Conservation (phyloP, 2,888 invertebrate species). For the Lomographa bimaculata region DNA sequence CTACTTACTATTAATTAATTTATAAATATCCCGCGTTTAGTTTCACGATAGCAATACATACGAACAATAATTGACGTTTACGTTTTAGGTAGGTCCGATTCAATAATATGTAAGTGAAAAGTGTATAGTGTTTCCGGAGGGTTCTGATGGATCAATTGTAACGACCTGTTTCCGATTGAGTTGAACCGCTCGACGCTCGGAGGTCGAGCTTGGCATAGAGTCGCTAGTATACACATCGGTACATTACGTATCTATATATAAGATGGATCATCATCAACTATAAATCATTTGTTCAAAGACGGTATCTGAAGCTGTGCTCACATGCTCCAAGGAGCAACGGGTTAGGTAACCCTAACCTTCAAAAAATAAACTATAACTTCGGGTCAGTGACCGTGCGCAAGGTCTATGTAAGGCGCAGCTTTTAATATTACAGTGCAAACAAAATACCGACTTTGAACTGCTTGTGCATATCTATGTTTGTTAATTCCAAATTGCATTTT, state of each 20-base stretch:
- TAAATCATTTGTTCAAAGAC: no score
- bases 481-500: constrained; percentile 56
- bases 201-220: constrained; percentile 46
- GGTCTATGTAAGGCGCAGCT: no score
- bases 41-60: constrained; percentile 58
- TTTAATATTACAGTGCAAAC: no score
- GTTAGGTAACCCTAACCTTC: no score
- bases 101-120: constrained; percentile 79
- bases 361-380: no score
- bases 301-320: no score
- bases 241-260: constrained; percentile 46
- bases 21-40: constrained; percentile 49
- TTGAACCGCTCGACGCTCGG: constrained; percentile 34
- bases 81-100: constrained; percentile 79
- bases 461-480: constrained; percentile 50
- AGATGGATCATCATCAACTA: no score
- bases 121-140: constrained; percentile 62
- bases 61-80: constrained; percentile 71
- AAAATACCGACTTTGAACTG: no score
- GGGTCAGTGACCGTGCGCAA: no score
- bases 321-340: no score
- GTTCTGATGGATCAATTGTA: constrained; percentile 50
- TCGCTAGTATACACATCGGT: constrained; percentile 68
- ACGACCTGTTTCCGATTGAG: constrained; percentile 69
- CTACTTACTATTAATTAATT: constrained; percentile 49